phyloP scores from a whole-genome alignment of 64 coral and sea anemone genomes.

The Montipora foliosa region DNA sequence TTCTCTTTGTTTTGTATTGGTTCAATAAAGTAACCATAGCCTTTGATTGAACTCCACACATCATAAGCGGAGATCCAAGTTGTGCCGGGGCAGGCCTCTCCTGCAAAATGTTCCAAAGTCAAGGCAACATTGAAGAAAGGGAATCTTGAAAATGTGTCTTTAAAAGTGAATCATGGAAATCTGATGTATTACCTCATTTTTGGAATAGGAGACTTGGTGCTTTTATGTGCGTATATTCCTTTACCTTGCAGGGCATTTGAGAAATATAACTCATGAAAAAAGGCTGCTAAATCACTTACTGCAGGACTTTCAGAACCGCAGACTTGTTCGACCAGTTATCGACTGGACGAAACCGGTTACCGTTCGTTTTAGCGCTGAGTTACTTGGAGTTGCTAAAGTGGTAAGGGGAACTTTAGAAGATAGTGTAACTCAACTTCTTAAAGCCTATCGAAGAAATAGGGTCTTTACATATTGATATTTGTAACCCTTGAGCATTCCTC shows the following conservation, averaged over 20 bases:
- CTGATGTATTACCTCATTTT: background rate
- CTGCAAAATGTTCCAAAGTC: too few species aligned
- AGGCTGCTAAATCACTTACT: slow-evolving; percentile 49
- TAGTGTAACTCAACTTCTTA: background rate
- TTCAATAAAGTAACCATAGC: too few species aligned
- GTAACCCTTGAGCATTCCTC: too few species aligned
- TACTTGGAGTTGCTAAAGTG: slow-evolving; percentile 74
- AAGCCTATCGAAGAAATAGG: too few species aligned
- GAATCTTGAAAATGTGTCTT: too few species aligned
- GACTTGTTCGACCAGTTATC: slow-evolving; percentile 42
- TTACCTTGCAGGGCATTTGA: background rate
- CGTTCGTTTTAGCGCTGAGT: slow-evolving; percentile 53
- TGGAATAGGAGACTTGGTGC: too few species aligned
- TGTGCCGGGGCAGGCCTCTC: too few species aligned
- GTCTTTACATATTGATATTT: background rate
- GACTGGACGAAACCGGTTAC: slow-evolving; percentile 44
- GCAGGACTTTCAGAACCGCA: slow-evolving; percentile 49
- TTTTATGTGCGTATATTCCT: background rate
- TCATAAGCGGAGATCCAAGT: too few species aligned
- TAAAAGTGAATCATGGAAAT: background rate
- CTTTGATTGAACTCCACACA: too few species aligned
- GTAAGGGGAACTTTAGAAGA: slow-evolving; percentile 11
- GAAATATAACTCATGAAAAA: slow-evolving; percentile 54
- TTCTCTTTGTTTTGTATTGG: too few species aligned
- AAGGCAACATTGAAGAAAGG: too few species aligned